phyloP scores from a whole-genome alignment of 1,140 invertebrate genomes.

The Panagrolaimus sp. region DNA sequence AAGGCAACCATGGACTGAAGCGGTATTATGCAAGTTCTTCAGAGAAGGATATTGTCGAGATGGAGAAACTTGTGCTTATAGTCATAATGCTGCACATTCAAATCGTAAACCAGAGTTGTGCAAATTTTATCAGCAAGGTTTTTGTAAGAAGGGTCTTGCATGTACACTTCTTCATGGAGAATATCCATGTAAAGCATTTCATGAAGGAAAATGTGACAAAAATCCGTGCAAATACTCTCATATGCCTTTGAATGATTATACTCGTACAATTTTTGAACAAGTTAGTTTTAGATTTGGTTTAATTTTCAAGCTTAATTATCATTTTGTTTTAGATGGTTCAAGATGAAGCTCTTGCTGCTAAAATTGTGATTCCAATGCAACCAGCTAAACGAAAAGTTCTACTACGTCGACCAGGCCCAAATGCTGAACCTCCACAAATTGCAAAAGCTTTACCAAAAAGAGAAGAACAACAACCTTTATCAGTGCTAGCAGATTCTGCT shows the following conservation, averaged over 20 bases:
- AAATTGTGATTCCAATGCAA: background rate
- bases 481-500: too few relatives aligned
- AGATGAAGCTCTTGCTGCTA: slow-evolving; percentile 1
- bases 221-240: slow-evolving; percentile 56
- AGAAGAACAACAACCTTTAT: too few relatives aligned
- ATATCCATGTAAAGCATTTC: slow-evolving; percentile 55
- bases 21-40: slow-evolving; percentile 59
- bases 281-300: slow-evolving; percentile 26
- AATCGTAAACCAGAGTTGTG: slow-evolving; percentile 50
- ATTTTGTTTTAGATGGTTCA: background rate
- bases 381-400: slow-evolving; percentile 4
- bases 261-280: slow-evolving; percentile 52
- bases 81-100: slow-evolving; percentile 53
- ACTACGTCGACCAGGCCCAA: background rate
- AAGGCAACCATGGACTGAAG: slow-evolving; percentile 36
- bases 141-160: slow-evolving; percentile 51
- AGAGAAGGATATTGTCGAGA: slow-evolving; percentile 59
- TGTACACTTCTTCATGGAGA: slow-evolving; percentile 58
- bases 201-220: slow-evolving; percentile 53
- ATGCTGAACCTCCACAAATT: background rate
- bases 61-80: slow-evolving; percentile 53
- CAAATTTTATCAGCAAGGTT: slow-evolving; percentile 53
- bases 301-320: background rate
- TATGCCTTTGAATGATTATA: slow-evolving; percentile 51
- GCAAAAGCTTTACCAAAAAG: too few relatives aligned